Percentiles rank a stretch among this genome's conserved stretches.
Conservation (phyloP, 1,140 invertebrate genomes). For the Drosophila aff. region DNA sequence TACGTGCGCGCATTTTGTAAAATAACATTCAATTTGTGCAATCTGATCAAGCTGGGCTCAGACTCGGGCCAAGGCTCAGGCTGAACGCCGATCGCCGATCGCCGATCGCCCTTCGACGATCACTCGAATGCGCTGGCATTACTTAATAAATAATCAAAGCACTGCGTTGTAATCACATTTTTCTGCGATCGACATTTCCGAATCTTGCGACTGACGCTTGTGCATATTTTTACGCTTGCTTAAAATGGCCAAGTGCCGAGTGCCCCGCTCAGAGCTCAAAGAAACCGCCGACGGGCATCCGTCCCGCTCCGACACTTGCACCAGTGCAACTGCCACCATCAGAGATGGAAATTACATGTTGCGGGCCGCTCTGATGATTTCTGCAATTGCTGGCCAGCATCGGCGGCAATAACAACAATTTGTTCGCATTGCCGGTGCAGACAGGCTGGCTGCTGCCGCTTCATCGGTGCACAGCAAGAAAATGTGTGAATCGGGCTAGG, state of each 20-base stretch:
- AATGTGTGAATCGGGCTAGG: background rate
- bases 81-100: conserved; percentile 12
- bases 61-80: background rate
- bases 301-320: background rate
- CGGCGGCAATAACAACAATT: conserved; percentile 52
- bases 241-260: conserved; percentile 54
- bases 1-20: conserved; percentile 81
- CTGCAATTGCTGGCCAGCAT: conserved; percentile 73
- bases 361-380: conserved; percentile 71
- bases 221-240: conserved; percentile 76
- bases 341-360: conserved; percentile 73
- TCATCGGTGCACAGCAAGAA: conserved; percentile 13
- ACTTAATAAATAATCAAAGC: conserved; percentile 69
- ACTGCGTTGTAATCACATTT: conserved; percentile 64
- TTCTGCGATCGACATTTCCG: conserved; percentile 33
- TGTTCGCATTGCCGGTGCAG: conserved; percentile 47
- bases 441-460: conserved; percentile 62
- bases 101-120: conserved; percentile 34
- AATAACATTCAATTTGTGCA: conserved; percentile 85
- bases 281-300: conserved; percentile 54
- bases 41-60: conserved; percentile 78
- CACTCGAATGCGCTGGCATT: conserved; percentile 22
- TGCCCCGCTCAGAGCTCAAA: conserved; percentile 53
- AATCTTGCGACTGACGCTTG: conserved; percentile 31
- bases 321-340: conserved; percentile 46